phyloP scores from a whole-genome alignment of 1,140 invertebrate genomes.

The Lucilia cuprina region DNA sequence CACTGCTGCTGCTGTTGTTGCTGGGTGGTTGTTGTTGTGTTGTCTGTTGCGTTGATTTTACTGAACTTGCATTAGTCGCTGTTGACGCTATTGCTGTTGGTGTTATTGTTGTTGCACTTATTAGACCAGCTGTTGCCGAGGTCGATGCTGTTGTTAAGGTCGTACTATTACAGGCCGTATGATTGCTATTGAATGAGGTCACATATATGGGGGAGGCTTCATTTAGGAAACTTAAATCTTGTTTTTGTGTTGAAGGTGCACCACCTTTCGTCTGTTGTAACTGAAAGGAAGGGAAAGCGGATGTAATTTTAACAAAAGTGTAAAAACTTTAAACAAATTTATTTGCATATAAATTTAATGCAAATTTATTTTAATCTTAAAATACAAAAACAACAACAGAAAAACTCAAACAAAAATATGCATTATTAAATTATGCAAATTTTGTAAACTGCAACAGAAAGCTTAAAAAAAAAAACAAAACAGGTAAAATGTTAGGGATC shows the following conservation, averaged over 20 bases:
- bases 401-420: neutral
- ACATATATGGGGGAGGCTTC: conserved; percentile 76
- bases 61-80: conserved; percentile 31
- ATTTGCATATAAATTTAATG: neutral
- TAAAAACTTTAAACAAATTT: neutral
- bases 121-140: conserved; percentile 49
- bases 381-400: neutral
- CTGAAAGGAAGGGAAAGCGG: conserved; percentile 39
- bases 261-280: conserved; percentile 63
- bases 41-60: neutral
- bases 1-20: neutral
- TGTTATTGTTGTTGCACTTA: conserved; percentile 44
- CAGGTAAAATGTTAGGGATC: no score
- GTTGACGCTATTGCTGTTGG: conserved; percentile 40
- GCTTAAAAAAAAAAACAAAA: neutral
- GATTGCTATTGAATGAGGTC: conserved; percentile 74
- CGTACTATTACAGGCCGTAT: conserved; percentile 66
- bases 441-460: neutral
- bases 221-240: conserved; percentile 66
- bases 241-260: conserved; percentile 64
- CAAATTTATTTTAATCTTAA: neutral
- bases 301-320: neutral
- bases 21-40: conserved; percentile 14
- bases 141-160: conserved; percentile 66
- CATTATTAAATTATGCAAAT: conserved; percentile 4